A percentile compares a stretch with the other conserved stretches of the same genome.
These are phyloP conservation scores for Manduca sexta DNA, from an alignment of 1,140 invertebrate species.

Conservation along the genomic window DNA sequence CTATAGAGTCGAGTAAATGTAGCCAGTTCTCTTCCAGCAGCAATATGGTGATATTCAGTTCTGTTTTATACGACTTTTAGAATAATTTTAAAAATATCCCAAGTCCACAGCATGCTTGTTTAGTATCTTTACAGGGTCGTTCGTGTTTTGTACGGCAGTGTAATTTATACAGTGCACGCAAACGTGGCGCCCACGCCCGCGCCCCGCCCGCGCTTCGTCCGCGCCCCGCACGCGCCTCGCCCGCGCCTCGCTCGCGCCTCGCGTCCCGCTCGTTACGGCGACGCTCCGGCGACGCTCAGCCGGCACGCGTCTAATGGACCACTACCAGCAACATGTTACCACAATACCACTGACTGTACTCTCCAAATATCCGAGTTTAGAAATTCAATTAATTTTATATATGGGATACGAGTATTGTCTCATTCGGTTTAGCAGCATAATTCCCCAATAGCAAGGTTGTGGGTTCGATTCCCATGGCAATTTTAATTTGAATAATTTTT, in stretches of 20 bases:
- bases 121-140: constrained; percentile 4
- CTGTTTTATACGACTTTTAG: background rate
- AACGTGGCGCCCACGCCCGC: background rate
- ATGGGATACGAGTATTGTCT: too few relatives aligned
- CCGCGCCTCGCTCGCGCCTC: background rate
- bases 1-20: too few relatives aligned
- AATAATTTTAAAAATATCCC: background rate
- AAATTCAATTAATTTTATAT: too few relatives aligned
- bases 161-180: constrained; percentile 9
- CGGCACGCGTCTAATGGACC: background rate
- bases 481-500: too few relatives aligned
- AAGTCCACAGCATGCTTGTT: background rate
- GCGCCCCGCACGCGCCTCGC: too few relatives aligned
- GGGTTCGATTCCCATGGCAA: too few relatives aligned
- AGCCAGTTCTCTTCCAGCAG: too few relatives aligned
- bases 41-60: too few relatives aligned
- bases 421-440: too few relatives aligned
- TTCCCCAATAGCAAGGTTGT: too few relatives aligned
- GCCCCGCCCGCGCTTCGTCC: background rate
- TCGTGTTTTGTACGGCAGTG: constrained; percentile 3
- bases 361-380: too few relatives aligned
- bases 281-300: background rate
- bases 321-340: constrained; percentile 1
- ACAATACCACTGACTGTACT: too few relatives aligned
- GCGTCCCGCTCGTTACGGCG: background rate